Conservation (phyloP, 2,113 vertebrate species). For the Ginglymostoma cirratum region DNA sequence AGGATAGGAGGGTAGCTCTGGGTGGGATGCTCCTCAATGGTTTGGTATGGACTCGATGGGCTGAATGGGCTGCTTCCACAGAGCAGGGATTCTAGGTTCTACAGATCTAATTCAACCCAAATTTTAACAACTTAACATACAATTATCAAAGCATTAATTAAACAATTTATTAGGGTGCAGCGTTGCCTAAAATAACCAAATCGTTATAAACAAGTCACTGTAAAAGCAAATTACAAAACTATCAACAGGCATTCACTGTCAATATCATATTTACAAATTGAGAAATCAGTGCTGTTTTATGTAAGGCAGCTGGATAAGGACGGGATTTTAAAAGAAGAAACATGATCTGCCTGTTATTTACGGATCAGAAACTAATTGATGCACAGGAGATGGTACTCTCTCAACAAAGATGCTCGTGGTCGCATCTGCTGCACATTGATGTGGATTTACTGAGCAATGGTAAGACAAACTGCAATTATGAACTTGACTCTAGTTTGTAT, state of each 20-base stretch:
- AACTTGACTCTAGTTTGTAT: neutral
- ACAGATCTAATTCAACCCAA: neutral
- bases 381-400: too few species aligned
- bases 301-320: neutral
- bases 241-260: neutral
- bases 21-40: too few species aligned
- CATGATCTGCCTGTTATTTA: neutral
- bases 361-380: neutral
- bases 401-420: neutral
- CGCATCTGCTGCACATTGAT: too few species aligned
- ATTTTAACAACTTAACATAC: neutral
- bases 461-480: neutral
- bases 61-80: too few species aligned
- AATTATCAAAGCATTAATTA: slow-evolving; percentile 24
- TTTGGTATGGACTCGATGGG: too few species aligned
- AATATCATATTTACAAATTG: neutral
- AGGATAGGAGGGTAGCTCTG: too few species aligned
- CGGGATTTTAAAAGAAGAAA: neutral
- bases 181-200: neutral
- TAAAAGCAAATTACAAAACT: neutral
- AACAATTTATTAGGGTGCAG: neutral
- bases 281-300: neutral
- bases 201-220: neutral
- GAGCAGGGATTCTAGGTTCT: too few species aligned
- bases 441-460: neutral